Percentiles rank a stretch among this genome's conserved stretches.
Conservation (phyloP, 2,888 invertebrate species). For the Willowsia nigromaculata region DNA sequence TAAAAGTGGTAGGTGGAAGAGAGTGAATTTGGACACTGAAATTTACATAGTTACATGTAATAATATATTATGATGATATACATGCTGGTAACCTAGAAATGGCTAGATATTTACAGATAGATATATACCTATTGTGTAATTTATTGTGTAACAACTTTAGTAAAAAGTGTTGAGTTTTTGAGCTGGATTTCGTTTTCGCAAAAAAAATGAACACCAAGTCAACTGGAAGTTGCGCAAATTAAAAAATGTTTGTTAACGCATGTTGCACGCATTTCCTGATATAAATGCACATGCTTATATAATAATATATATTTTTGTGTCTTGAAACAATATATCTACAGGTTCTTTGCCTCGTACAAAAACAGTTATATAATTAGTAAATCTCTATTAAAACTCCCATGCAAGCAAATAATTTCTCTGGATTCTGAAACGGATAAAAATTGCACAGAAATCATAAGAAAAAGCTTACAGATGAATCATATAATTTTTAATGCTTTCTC, state of each 20-base stretch:
- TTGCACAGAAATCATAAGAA: not conserved
- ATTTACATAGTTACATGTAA: no score
- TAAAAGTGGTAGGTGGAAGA: no score
- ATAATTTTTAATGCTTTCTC: not conserved
- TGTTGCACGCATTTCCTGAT: no score
- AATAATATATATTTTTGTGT: constrained; percentile 26
- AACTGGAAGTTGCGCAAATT: not conserved
- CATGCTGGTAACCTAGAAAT: no score
- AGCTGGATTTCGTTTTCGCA: no score
- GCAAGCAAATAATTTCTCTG: no score
- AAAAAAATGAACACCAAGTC: not conserved
- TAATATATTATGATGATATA: no score
- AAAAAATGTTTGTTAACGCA: not conserved
- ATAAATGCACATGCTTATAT: constrained; percentile 11
- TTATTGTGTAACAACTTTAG: no score
- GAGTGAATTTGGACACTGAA: no score
- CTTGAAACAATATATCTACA: constrained; percentile 35
- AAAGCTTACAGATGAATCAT: not conserved
- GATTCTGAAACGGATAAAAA: not conserved
- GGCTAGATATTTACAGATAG: no score
- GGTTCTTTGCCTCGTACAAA: constrained; percentile 49
- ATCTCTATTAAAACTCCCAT: not conserved
- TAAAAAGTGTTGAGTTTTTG: no score
- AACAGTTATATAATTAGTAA: constrained; percentile 5
- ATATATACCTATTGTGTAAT: no score